Evolutionary conservation across 2,888 invertebrate genomes (phyloP), one percentile per base, ranked within the genome.

Genomic region (Linyphia triangularis): DNA sequence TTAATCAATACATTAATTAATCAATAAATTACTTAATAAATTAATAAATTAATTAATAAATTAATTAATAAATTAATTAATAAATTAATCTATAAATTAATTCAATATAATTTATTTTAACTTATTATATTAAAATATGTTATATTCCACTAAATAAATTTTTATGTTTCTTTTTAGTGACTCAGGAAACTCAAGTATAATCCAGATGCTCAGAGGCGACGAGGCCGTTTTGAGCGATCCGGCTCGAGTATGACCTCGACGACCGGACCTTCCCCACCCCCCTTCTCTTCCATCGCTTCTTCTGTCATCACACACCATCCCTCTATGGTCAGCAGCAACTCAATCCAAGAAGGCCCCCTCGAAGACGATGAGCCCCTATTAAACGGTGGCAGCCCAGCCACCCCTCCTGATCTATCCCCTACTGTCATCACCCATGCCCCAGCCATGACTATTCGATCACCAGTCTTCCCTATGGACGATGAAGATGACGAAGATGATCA

Each of bases 211-310:
- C 65, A 89, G 72, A 84, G 84, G 89, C 84, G 89, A 85, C 75
- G 89, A 82, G 67, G 59, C 67, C 73, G 89, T 81, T 77, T 57
- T 65, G 59, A 70, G 89, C 40, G 85, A 89, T 81, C 89, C 89
- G 85, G 85, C 85, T 85, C 73, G 89, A 85, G 89, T 77, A 85
- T 89, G 89, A 89, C 89, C 85, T 89, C 89, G 89, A 85, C 89
- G 81, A 82, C 89, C 89, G 89, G 89, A 70, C 84, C 65, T 79
- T 84, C 84, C 67, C 57, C 89, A 67, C 89, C 83, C 72, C 78
- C 86, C 51, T 88, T 88, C 75, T 67, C 81, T 69, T 75, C 86
- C 81, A 30, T 85, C 85, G 78, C 85, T 61, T 86, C 85, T 24
- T 26, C 85, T 28, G 79, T 72, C 70, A 85, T 85, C 69, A 43